A percentile compares a stretch with the other conserved stretches of the same genome.
phyloP scores from a whole-genome alignment of 2,113 vertebrate species.

The Oryzias curvinotus region DNA sequence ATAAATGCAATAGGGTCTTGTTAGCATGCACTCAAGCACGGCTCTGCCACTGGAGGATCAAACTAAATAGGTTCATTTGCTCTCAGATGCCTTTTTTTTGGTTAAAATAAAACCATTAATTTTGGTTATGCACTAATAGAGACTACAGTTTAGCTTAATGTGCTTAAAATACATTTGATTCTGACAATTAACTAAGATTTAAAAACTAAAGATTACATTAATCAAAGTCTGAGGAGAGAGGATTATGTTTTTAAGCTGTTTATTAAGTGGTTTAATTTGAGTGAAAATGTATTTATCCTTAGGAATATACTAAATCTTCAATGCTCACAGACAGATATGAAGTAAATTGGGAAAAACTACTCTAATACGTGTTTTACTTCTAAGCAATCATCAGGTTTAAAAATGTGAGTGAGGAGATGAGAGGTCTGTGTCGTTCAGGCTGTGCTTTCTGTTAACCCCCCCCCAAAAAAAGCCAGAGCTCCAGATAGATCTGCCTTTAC shows the following conservation, averaged over 20 bases:
- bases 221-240: not conserved
- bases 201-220: not conserved
- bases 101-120: too few species aligned
- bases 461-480: constrained; percentile 7
- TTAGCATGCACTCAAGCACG: too few species aligned
- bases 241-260: not conserved
- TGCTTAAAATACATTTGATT: too few species aligned
- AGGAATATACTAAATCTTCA: not conserved
- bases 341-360: not conserved
- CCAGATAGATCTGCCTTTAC: constrained; percentile 17
- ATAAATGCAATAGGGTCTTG: too few species aligned
- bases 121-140: too few species aligned
- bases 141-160: too few species aligned
- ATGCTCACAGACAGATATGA: not conserved
- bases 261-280: not conserved
- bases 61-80: too few species aligned
- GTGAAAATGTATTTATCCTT: not conserved
- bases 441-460: constrained; percentile 45
- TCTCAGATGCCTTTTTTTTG: too few species aligned
- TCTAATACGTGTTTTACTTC: not conserved
- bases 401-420: constrained; percentile 10
- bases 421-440: constrained; percentile 45
- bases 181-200: too few species aligned
- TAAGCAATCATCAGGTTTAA: constrained; percentile 1
- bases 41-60: too few species aligned